These are phyloP conservation scores for Gandaritis pyraliata DNA, from an alignment of 2,888 invertebrate genomes.

Conservation along the genomic window DNA sequence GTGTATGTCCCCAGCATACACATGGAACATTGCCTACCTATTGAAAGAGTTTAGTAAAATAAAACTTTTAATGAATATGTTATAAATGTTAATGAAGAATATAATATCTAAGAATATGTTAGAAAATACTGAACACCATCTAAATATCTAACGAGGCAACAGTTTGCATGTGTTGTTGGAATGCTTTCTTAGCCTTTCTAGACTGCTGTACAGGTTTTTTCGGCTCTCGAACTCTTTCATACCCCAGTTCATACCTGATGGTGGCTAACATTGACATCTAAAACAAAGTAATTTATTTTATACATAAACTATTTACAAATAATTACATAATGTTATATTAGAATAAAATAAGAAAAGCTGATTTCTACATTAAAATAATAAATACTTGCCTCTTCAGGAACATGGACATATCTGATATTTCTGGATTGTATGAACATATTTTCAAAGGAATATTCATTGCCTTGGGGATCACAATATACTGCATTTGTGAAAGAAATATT, in stretches of 20 bases:
- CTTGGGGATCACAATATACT: conserved; percentile 86
- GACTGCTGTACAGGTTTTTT: conserved; percentile 62
- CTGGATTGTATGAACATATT: conserved; percentile 86
- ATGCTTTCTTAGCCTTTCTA: conserved; percentile 80
- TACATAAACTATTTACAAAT: too few species aligned
- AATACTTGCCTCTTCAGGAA: conserved; percentile 84
- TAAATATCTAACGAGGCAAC: conserved; percentile 63
- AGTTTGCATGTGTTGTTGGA: conserved; percentile 78
- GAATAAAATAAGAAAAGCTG: too few species aligned
- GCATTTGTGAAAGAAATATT: conserved; percentile 87
- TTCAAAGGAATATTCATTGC: conserved; percentile 85
- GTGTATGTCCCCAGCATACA: too few species aligned
- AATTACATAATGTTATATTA: too few species aligned
- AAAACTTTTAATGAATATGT: too few species aligned
- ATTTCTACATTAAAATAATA: background rate
- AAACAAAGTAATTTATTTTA: conserved; percentile 32
- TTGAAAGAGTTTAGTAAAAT: too few species aligned
- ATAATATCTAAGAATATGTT: background rate
- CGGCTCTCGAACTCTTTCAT: conserved; percentile 47
- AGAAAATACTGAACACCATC: background rate
- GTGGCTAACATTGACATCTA: conserved; percentile 80
- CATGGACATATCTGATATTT: conserved; percentile 88
- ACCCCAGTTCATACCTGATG: conserved; percentile 74
- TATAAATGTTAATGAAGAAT: too few species aligned
- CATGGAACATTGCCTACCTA: too few species aligned